phyloP scores from a whole-genome alignment of 2,888 invertebrate species.

The Agrenia bidenticulata region DNA sequence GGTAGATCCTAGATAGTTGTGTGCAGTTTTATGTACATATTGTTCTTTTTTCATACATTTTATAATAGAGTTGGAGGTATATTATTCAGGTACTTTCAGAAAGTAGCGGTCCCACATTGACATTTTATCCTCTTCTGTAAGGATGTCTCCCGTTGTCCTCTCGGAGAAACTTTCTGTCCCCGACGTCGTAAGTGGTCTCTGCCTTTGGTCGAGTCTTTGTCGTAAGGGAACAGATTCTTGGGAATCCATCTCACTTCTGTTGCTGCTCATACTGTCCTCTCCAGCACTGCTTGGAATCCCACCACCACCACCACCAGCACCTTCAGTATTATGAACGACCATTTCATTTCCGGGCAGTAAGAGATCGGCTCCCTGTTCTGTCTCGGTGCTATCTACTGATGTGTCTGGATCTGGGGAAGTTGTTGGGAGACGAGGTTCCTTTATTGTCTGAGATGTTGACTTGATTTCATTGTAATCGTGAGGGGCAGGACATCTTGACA shows the following conservation, averaged over 20 bases:
- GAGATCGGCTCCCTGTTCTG: too few species aligned
- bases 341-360: too few species aligned
- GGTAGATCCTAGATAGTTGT: too few species aligned
- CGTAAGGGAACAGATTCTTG: neutral
- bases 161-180: too few species aligned
- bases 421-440: too few species aligned
- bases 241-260: conserved; percentile 6
- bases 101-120: conserved; percentile 44
- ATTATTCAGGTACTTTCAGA: conserved; percentile 33
- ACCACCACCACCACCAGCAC: too few species aligned
- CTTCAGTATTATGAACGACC: too few species aligned
- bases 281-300: too few species aligned
- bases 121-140: conserved; percentile 48
- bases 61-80: neutral
- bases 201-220: neutral
- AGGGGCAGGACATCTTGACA: neutral
- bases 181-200: neutral
- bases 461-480: neutral
- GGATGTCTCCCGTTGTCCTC: conserved; percentile 15
- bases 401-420: too few species aligned
- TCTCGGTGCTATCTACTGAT: too few species aligned
- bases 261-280: neutral
- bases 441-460: neutral
- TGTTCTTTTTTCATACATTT: neutral
- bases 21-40: neutral